Conservation (phyloP, 2,113 vertebrate genomes). For the Sinocyclocheilus rhinocerous region DNA sequence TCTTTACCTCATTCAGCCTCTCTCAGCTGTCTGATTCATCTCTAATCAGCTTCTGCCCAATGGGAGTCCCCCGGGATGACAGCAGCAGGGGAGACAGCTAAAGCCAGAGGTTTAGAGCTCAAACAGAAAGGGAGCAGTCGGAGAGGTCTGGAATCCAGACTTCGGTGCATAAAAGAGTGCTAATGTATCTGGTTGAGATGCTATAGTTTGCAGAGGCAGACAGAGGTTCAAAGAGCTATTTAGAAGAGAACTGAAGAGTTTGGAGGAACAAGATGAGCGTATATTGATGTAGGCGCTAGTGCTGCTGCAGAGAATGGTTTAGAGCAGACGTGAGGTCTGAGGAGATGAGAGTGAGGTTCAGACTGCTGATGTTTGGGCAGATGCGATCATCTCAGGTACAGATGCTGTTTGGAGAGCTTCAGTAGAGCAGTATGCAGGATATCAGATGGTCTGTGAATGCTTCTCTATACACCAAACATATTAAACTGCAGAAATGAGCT, state of each 20-base stretch:
- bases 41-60: constrained; percentile 43
- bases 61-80: constrained; percentile 10
- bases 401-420: constrained; percentile 1
- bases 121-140: not conserved
- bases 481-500: not conserved
- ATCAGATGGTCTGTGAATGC: not conserved
- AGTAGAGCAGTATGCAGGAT: not conserved
- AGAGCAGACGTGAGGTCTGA: not conserved
- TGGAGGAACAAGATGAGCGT: constrained; percentile 19
- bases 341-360: not conserved
- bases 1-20: constrained; percentile 38
- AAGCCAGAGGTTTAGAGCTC: constrained; percentile 27
- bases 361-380: constrained; percentile 17
- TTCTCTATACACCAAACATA: not conserved
- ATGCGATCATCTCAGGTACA: constrained; percentile 6
- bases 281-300: constrained; percentile 10
- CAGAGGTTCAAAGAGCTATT: constrained; percentile 34
- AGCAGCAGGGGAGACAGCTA: constrained; percentile 24
- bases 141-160: constrained; percentile 14
- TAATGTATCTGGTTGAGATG: constrained; percentile 15
- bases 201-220: constrained; percentile 21
- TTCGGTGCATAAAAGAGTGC: constrained; percentile 18
- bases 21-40: constrained; percentile 39
- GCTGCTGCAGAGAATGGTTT: not conserved
- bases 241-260: constrained; percentile 7